Base-by-base conservation (phyloP, 2,797 vertebrate species). In the Neosilurus mollespiculum region DNA sequence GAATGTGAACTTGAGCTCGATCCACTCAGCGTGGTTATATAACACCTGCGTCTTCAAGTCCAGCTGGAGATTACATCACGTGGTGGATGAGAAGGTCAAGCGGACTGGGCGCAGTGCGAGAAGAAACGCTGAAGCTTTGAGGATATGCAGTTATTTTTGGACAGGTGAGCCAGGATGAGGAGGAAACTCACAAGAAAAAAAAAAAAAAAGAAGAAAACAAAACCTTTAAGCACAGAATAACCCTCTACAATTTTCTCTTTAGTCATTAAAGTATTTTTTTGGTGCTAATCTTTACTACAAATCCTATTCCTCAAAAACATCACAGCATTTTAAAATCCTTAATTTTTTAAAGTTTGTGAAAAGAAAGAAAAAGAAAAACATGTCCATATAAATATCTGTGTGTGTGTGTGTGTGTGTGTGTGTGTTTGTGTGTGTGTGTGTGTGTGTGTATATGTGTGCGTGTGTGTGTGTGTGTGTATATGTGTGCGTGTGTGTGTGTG, bases 61-160 rank as follows among this genome's bases (percentile, higher is more conserved):
- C 79, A 86, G 82, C 86, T 87, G 84, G 56, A 80, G 83, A 85
- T 89, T 77, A 86, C 83, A 81, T 88, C 81, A 88, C 78, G 53
- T 24, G 73, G 67, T n/a, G 77, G 34, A 71, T 49, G 10, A 3
- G 37, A n/a, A 49, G 37, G 37, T n/a, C 20, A 5, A n/a, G 1
- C 1, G 37, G 1, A n/a, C 2, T 11, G 22, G 30, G 15, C 15
- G 7, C 14, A 16, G 30, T 37, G 65, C 84, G 80, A 79, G 75
- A 30, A 62, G 56, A 75, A 84, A 64, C 67, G 26, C 49, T 18
- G 71, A 53, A 53, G n/a, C 30, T 77, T 58, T 85, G 83, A 20
- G 24, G 49, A 67, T 34, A 67, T 4, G 30, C 9, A 11, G 65
- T 71, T 84, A 87, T 81, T 83, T 83, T 84, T 56, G 81, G 78